Evolutionary conservation across 1,140 invertebrate species (phyloP).

Genomic region (Formica selysi): DNA sequence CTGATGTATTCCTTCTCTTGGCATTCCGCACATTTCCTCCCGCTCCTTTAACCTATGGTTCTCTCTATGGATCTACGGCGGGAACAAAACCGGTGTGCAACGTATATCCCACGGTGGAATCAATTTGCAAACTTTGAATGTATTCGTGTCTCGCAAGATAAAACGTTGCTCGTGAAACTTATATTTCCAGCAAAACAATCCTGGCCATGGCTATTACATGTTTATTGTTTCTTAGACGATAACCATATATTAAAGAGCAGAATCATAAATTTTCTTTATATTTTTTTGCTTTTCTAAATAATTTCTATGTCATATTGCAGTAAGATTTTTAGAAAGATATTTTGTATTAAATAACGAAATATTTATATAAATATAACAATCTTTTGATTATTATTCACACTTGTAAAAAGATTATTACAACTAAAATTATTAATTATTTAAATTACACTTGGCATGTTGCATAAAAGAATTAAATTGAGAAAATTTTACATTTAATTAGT

Average conservation of each 20-base stretch:
- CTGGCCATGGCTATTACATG: background rate
- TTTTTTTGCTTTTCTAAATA: background rate
- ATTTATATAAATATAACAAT: background rate
- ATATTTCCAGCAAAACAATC: constrained; percentile 48
- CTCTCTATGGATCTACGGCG: background rate
- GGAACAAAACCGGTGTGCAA: constrained; percentile 34
- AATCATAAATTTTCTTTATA: background rate
- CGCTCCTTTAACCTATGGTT: background rate
- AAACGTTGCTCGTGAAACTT: constrained; percentile 45
- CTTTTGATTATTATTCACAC: background rate
- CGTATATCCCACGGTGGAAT: constrained; percentile 44
- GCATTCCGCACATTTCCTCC: constrained; percentile 1
- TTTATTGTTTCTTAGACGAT: constrained; percentile 7
- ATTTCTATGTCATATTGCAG: background rate
- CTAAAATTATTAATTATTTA: background rate
- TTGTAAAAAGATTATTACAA: background rate
- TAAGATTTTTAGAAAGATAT: background rate
- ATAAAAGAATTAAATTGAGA: constrained; percentile 25
- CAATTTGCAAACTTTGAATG: constrained; percentile 58
- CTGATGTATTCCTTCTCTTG: constrained; percentile 50
- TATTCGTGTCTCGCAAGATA: constrained; percentile 48
- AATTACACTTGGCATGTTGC: background rate
- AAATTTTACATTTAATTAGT: constrained; percentile 36
- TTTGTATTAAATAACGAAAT: background rate
- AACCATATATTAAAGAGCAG: background rate